Conservation (phyloP, 2,888 invertebrate genomes). For the Oscheius sp. region DNA sequence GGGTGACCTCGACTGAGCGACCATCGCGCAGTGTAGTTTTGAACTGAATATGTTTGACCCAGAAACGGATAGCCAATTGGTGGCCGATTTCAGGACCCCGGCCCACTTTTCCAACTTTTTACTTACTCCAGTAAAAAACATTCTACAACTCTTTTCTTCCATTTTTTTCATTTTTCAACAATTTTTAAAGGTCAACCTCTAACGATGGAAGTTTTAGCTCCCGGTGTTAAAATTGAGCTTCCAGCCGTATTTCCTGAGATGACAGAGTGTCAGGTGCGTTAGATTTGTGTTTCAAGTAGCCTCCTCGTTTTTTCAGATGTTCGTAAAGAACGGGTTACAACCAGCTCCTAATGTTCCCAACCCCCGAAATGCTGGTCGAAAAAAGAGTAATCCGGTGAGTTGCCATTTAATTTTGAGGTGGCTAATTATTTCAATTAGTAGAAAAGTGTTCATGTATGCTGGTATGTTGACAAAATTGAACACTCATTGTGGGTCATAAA, state of each 20-base stretch:
- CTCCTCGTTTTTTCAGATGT: slow-evolving; percentile 25
- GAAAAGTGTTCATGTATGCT: no score
- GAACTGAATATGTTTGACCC: slow-evolving; percentile 37
- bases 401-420: background rate
- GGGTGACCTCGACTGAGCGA: slow-evolving; percentile 29
- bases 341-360: slow-evolving; percentile 62
- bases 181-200: no score
- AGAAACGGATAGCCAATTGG: slow-evolving; percentile 26
- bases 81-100: slow-evolving; percentile 32
- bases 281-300: no score
- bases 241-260: slow-evolving; percentile 10
- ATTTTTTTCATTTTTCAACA: no score
- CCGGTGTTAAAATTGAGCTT: slow-evolving; percentile 19
- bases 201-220: no score
- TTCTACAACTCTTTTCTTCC: no score
- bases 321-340: slow-evolving; percentile 40
- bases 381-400: slow-evolving; percentile 58
- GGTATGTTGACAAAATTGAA: no score
- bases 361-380: slow-evolving; percentile 57
- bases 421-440: no score
- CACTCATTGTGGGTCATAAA: slow-evolving; percentile 2
- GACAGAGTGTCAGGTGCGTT: slow-evolving; percentile 23
- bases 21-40: slow-evolving; percentile 32
- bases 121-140: no score
- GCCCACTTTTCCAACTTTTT: slow-evolving; percentile 18